Base-by-base conservation (phyloP, 2,113 vertebrate species). In the Osmerus mordax region DNA sequence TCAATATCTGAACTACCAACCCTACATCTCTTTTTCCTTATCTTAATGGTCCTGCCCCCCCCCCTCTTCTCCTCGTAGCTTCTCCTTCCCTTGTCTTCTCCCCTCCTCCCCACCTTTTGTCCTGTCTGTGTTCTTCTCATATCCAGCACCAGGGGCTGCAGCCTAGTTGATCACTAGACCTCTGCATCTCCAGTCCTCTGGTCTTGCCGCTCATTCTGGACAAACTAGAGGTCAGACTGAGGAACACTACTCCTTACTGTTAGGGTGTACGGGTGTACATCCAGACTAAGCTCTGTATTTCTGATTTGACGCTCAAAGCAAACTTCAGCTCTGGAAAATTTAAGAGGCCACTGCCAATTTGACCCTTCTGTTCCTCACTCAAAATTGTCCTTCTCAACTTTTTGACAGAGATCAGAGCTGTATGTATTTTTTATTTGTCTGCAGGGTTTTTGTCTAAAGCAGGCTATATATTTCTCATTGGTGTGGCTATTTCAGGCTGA, bases 91-190 rank as follows among this genome's bases (percentile, higher is more conserved):
- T 64, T 84, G 76, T 81, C 67, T 72, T 89, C 83, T 79, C 67
- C 61, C 32, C 67, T 28, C 23, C n/a, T 56, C 81, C 78, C 81
- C 68, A 75, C 79, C 84, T 80, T 76, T 78, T 79, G 83, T 85
- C 81, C 72, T 83, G 77, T 85, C 84, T 54, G 67, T 89, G 84
- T 89, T 88, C 86, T 88, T 90, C 89, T 91, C 87, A 91, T 89
- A 89, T 91, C 83, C 77, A 87, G 82, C 82, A 89, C 88, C 87
- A 84, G 80, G 86, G 89, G 88, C 87, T 89, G 84, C 87, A 87
- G 88, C 86, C 79, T 80, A 87, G 81, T 89, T 90, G 89, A 91
- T 92, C 89, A 91, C 91, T 81, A 83, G 83, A 84, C 84, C 81
- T 81, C 82, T 74, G 91, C 87, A 91, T 92, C 87, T 78, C 76